Evolutionary conservation across 2,888 invertebrate genomes (phyloP).

Genomic region (Limnephilus marmoratus): DNA sequence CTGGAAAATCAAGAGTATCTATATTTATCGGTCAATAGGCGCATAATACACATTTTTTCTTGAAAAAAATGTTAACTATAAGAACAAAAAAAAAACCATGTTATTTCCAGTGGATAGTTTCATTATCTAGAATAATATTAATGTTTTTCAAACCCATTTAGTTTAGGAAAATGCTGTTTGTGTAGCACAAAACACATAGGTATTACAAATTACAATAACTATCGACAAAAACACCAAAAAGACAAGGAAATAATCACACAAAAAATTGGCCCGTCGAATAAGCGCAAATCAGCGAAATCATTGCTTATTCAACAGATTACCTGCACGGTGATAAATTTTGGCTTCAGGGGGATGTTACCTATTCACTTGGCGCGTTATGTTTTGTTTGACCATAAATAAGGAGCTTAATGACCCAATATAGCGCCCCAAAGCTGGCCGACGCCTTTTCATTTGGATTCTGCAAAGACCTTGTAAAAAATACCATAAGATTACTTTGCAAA

Average conservation of each 20-base stretch:
- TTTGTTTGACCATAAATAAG: constrained; percentile 62
- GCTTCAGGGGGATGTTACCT: constrained; percentile 48
- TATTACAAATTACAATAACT: not conserved
- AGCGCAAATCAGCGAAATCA: constrained; percentile 46
- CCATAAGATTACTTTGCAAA: not conserved
- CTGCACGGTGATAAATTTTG: constrained; percentile 51
- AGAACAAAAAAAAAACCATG: too few relatives aligned
- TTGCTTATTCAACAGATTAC: constrained; percentile 58
- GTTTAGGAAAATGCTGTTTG: not conserved
- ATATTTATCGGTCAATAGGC: too few relatives aligned
- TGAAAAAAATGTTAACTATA: too few relatives aligned
- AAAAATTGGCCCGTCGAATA: constrained; percentile 12
- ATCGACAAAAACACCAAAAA: not conserved
- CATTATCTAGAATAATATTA: not conserved
- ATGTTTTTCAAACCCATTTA: not conserved
- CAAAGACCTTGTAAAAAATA: not conserved
- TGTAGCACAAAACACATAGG: not conserved
- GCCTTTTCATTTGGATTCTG: constrained; percentile 11
- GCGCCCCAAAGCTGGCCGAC: constrained; percentile 10
- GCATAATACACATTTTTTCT: too few relatives aligned
- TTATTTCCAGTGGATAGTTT: not conserved
- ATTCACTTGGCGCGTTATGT: constrained; percentile 58
- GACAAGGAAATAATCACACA: not conserved
- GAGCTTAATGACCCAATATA: constrained; percentile 60
- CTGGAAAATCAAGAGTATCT: too few relatives aligned